Evolutionary conservation across 2,797 vertebrate genomes (phyloP).

Genomic region (Rhinogobio ventralis): DNA sequence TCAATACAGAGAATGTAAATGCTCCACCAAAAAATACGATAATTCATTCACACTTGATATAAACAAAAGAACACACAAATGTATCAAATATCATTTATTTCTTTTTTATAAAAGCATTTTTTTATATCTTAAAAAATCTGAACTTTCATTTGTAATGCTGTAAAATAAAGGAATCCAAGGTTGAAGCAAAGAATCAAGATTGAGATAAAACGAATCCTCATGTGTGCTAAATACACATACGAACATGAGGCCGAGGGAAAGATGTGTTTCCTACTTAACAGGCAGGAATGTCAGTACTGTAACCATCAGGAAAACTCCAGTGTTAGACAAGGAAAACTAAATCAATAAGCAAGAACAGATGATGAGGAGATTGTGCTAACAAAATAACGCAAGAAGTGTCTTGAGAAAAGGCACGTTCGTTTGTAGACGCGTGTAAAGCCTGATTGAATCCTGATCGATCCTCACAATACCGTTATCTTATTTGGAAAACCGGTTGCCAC

Average conservation of each 20-base stretch:
- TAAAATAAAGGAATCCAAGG: constrained; percentile 71
- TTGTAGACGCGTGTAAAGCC: constrained; percentile 50
- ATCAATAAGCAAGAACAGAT: constrained; percentile 59
- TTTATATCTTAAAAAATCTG: constrained; percentile 67
- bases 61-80: constrained; percentile 59
- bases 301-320: constrained; percentile 64
- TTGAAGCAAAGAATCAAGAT: constrained; percentile 67
- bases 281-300: constrained; percentile 72
- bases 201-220: constrained; percentile 39
- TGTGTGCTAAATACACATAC: constrained; percentile 65
- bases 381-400: constrained; percentile 58
- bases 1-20: too few relatives aligned
- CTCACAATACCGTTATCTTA: too few relatives aligned
- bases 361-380: constrained; percentile 61
- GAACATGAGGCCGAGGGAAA: constrained; percentile 35
- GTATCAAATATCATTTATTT: constrained; percentile 74
- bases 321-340: constrained; percentile 66
- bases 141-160: constrained; percentile 68
- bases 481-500: not conserved
- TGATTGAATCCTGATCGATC: constrained; percentile 47
- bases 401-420: constrained; percentile 79
- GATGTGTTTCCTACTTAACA: constrained; percentile 63
- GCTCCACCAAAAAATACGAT: too few relatives aligned
- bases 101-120: constrained; percentile 73
- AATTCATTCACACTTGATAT: not conserved